A percentile compares a stretch with the other conserved stretches of the same genome.
Conservation (phyloP, 2,113 vertebrate species). For the Mobula birostris region DNA sequence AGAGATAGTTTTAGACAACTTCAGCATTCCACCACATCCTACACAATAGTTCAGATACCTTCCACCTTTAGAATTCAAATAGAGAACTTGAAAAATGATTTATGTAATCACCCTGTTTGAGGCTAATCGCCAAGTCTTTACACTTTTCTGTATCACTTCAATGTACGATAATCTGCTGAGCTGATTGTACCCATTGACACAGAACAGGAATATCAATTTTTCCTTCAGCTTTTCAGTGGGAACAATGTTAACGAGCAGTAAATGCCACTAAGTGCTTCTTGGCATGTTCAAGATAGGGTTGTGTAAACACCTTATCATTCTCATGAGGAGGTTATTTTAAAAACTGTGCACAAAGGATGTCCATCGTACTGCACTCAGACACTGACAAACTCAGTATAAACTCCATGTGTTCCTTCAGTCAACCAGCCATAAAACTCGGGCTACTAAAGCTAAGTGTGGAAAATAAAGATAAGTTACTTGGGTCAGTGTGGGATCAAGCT, state of each 20-base stretch:
- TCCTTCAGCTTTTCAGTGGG: slow-evolving; percentile 2
- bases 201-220: not conserved
- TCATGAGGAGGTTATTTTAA: not conserved
- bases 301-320: slow-evolving; percentile 8
- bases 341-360: not conserved
- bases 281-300: not conserved
- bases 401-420: not conserved
- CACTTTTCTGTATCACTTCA: not conserved
- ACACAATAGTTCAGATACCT: not conserved
- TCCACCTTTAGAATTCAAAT: not conserved
- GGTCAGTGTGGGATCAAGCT: not conserved
- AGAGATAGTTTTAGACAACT: not conserved
- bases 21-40: not conserved
- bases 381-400: not conserved
- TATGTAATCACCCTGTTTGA: not conserved
- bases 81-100: not conserved
- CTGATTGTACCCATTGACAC: not conserved
- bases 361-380: not conserved
- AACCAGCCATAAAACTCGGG: not conserved
- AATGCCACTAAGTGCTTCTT: slow-evolving; percentile 10
- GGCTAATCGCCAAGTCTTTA: not conserved
- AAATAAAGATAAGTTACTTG: not conserved
- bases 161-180: not conserved
- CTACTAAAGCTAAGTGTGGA: not conserved
- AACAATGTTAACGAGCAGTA: not conserved